Evolutionary conservation across 2,888 invertebrate genomes (phyloP).

Genomic region (Mayetiola destructor): DNA sequence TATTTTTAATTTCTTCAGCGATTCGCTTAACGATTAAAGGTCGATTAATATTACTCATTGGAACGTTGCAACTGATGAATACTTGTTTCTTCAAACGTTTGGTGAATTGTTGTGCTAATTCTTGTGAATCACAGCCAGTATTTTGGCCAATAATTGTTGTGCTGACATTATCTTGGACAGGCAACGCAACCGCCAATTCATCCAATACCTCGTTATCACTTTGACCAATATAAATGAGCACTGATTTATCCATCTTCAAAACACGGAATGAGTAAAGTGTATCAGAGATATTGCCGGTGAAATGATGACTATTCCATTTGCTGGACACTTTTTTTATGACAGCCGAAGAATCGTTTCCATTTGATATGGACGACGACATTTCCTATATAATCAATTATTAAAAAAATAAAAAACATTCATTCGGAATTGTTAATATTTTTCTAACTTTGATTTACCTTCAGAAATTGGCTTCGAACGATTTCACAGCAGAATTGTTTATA

Average conservation of each 20-base stretch:
- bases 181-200: slow-evolving; percentile 31
- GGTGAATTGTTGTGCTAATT: slow-evolving; percentile 29
- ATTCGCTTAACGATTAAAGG: slow-evolving; percentile 33
- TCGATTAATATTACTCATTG: slow-evolving; percentile 27
- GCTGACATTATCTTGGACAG: slow-evolving; percentile 14
- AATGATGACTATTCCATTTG: slow-evolving; percentile 18
- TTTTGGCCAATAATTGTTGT: slow-evolving; percentile 32
- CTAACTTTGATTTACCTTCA: neutral
- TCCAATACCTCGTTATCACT: slow-evolving; percentile 27
- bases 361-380: neutral
- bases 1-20: slow-evolving; percentile 32
- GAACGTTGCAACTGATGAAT: slow-evolving; percentile 38
- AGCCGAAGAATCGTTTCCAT: neutral
- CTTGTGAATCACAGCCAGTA: slow-evolving; percentile 28
- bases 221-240: slow-evolving; percentile 36
- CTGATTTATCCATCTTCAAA: slow-evolving; percentile 34
- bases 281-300: slow-evolving; percentile 29
- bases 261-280: slow-evolving; percentile 31
- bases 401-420: neutral
- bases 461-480: neutral
- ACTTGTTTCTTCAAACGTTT: slow-evolving; percentile 35
- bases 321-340: neutral
- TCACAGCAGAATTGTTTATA: neutral
- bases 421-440: neutral
- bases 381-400: neutral